Percentiles rank a stretch among this genome's conserved stretches.
These are phyloP conservation scores for Apamea anceps DNA, from an alignment of 2,888 invertebrate genomes.

Conservation along the genomic window DNA sequence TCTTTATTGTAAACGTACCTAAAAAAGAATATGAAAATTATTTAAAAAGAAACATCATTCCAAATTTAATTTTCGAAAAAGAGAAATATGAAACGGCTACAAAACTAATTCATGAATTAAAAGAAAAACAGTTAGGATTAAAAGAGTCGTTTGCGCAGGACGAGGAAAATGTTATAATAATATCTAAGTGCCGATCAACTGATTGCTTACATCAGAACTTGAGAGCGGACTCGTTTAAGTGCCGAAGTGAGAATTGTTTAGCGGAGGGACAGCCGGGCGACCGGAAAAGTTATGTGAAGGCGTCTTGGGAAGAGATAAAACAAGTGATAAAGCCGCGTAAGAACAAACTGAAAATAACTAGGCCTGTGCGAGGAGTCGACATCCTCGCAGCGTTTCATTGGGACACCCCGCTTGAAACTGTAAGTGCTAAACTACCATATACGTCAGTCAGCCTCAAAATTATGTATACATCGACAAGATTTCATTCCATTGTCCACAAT, in stretches of 20 bases:
- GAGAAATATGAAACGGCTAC: conserved; percentile 70
- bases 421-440: conserved; percentile 67
- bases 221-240: conserved; percentile 67
- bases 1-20: conserved; percentile 90
- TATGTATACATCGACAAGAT: not conserved
- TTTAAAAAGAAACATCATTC: conserved; percentile 66
- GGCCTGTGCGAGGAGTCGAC: conserved; percentile 73
- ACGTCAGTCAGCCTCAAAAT: not conserved
- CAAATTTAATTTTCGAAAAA: conserved; percentile 67
- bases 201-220: conserved; percentile 69
- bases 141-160: conserved; percentile 63
- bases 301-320: conserved; percentile 78
- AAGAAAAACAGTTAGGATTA: conserved; percentile 69
- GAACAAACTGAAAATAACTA: conserved; percentile 77
- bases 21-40: conserved; percentile 87
- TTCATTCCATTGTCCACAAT: not conserved
- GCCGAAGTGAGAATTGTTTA: conserved; percentile 73
- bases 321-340: conserved; percentile 74
- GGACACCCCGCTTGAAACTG: conserved; percentile 81
- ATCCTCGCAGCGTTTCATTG: conserved; percentile 77
- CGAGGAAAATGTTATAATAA: conserved; percentile 63
- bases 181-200: conserved; percentile 74
- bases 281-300: conserved; percentile 65
- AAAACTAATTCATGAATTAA: conserved; percentile 72
- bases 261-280: conserved; percentile 57